Percentiles rank a stretch among this genome's conserved stretches.
Evolutionary conservation across 1,140 invertebrate genomes (phyloP).

Genomic region (Lordiphosa collinella): DNA sequence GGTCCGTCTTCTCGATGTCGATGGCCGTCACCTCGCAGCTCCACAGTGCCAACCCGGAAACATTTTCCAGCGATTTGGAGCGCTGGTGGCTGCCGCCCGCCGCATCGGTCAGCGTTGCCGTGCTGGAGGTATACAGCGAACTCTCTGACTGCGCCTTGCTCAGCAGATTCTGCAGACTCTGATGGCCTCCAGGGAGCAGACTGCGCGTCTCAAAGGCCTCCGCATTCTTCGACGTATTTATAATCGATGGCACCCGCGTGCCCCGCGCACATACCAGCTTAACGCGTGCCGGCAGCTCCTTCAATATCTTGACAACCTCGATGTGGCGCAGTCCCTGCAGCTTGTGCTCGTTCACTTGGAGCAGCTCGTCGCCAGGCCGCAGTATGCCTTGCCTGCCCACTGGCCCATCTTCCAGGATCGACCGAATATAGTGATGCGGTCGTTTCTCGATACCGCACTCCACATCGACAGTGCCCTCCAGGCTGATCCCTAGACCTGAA

Average conservation of each 20-base stretch:
- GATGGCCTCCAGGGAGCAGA: constrained; percentile 87
- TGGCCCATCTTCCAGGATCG: constrained; percentile 92
- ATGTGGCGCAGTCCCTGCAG: constrained; percentile 92
- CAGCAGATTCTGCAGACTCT: constrained; percentile 83
- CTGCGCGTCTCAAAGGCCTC: constrained; percentile 89
- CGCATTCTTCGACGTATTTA: constrained; percentile 87
- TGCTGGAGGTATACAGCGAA: constrained; percentile 88
- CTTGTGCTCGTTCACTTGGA: constrained; percentile 93
- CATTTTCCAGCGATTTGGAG: constrained; percentile 92
- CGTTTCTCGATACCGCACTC: constrained; percentile 90
- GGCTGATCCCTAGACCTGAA: constrained; percentile 92
- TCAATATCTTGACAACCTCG: constrained; percentile 93
- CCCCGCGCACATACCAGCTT: constrained; percentile 87
- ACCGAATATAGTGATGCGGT: constrained; percentile 92
- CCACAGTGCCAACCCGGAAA: constrained; percentile 96
- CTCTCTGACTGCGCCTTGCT: constrained; percentile 95
- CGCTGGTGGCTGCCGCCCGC: constrained; percentile 77
- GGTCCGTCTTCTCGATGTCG: constrained; percentile 91
- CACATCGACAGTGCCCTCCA: constrained; percentile 95
- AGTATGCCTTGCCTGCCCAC: constrained; percentile 90
- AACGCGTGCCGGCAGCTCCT: constrained; percentile 91
- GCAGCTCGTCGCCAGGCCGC: constrained; percentile 92
- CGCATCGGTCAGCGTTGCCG: constrained; percentile 84
- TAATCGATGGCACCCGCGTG: constrained; percentile 83
- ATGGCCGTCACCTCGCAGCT: constrained; percentile 92